These are phyloP conservation scores for Hybognathus amarus DNA, from an alignment of 2,797 vertebrate genomes.

Conservation along the genomic window DNA sequence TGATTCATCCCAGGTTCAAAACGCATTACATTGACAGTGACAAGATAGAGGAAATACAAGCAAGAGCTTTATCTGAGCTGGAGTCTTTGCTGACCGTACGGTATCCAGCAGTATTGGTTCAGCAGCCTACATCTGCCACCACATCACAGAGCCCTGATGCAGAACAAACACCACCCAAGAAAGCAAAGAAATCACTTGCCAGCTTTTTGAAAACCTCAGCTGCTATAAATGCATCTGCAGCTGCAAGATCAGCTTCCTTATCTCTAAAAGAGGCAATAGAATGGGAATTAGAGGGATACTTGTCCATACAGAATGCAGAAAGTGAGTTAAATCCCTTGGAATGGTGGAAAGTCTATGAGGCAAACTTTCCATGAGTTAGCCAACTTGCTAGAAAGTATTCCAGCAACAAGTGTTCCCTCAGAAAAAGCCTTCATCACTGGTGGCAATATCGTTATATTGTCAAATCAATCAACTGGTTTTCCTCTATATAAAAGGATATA, in stretches of 20 bases:
- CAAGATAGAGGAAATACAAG: constrained; percentile 9
- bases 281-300: constrained; percentile 42
- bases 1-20: constrained; percentile 28
- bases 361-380: constrained; percentile 42
- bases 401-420: constrained; percentile 19
- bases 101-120: not conserved
- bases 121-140: constrained; percentile 1
- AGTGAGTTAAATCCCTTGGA: too few relatives aligned
- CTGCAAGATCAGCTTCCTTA: not conserved
- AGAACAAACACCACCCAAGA: constrained; percentile 15
- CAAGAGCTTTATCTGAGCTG: not conserved
- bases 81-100: not conserved
- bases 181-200: constrained; percentile 26
- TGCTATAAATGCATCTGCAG: constrained; percentile 23
- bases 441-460: constrained; percentile 6
- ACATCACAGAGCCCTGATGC: constrained; percentile 33
- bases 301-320: constrained; percentile 49
- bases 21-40: not conserved
- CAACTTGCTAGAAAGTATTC: constrained; percentile 33
- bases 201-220: constrained; percentile 47
- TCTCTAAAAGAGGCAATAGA: constrained; percentile 43
- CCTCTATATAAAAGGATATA: not conserved
- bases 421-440: constrained; percentile 25
- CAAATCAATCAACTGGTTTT: constrained; percentile 22
- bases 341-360: constrained; percentile 42